phyloP scores from a whole-genome alignment of 2,888 invertebrate species.

The Thereva nobilitata region DNA sequence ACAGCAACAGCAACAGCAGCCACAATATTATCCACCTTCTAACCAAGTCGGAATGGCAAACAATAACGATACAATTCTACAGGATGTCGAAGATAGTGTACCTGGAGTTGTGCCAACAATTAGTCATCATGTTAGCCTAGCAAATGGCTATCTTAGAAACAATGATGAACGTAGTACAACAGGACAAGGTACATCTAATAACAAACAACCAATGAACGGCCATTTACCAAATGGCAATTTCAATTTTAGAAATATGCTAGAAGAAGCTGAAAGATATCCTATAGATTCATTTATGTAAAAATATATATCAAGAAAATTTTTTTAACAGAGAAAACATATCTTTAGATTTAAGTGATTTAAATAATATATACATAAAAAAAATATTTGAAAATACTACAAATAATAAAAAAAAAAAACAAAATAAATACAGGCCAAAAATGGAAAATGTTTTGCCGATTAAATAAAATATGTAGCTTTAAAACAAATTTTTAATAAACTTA shows the following conservation, averaged over 20 bases:
- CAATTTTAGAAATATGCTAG: constrained; percentile 54
- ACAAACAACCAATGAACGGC: constrained; percentile 38
- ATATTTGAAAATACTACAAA: too few species aligned
- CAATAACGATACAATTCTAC: constrained; percentile 52
- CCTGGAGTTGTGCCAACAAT: constrained; percentile 59
- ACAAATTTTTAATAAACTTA: background rate
- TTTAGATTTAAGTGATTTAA: background rate
- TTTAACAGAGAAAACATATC: background rate
- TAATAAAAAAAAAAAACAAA: too few species aligned
- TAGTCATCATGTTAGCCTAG: constrained; percentile 58
- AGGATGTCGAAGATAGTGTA: constrained; percentile 56
- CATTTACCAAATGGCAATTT: constrained; percentile 46
- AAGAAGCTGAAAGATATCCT: constrained; percentile 53
- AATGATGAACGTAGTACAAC: constrained; percentile 28
- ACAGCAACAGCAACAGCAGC: constrained; percentile 20
- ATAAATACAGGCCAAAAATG: too few species aligned
- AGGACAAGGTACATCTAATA: constrained; percentile 9
- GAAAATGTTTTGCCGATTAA: too few species aligned
- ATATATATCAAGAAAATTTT: constrained; percentile 5
- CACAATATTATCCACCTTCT: background rate
- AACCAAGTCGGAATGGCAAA: background rate
- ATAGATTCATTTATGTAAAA: constrained; percentile 42
- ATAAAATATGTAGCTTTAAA: constrained; percentile 16
- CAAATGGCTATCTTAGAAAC: constrained; percentile 56
- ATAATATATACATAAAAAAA: background rate